A percentile compares a stretch with the other conserved stretches of the same genome.
Evolutionary conservation across 2,797 vertebrate species (phyloP).

Genomic region (Sebastes iracundus): DNA sequence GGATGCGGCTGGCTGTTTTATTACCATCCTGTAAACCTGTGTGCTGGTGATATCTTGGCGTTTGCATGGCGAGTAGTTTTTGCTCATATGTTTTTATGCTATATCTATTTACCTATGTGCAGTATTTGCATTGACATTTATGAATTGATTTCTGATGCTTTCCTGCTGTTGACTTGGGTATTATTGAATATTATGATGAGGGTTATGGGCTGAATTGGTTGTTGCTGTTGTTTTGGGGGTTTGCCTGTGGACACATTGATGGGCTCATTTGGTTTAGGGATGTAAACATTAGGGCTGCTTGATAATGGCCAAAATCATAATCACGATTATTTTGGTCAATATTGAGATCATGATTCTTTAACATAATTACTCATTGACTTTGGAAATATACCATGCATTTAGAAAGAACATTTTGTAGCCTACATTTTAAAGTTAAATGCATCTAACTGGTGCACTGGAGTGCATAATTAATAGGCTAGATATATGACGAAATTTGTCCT

Average conservation of each 20-base stretch:
- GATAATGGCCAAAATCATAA: no score
- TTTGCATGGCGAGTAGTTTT: neutral
- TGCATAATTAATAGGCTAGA: no score
- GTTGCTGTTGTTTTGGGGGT: neutral
- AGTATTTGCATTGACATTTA: neutral
- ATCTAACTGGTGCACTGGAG: no score
- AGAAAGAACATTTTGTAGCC: no score
- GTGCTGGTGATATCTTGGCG: neutral
- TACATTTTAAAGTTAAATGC: no score
- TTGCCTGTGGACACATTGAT: neutral
- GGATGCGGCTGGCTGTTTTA: neutral
- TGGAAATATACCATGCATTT: no score
- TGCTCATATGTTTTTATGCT: neutral
- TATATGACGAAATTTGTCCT: rapidly evolving
- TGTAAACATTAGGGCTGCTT: neutral
- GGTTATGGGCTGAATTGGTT: neutral
- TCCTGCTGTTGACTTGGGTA: neutral
- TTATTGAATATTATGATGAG: neutral
- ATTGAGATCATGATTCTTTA: no score
- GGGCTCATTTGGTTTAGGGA: neutral
- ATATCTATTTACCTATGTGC: neutral
- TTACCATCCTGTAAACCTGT: neutral
- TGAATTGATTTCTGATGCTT: neutral
- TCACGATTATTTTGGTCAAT: no score
- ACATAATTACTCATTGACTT: no score